Evolutionary conservation across 1,140 invertebrate genomes (phyloP).

Genomic region (Chymomyza costata): DNA sequence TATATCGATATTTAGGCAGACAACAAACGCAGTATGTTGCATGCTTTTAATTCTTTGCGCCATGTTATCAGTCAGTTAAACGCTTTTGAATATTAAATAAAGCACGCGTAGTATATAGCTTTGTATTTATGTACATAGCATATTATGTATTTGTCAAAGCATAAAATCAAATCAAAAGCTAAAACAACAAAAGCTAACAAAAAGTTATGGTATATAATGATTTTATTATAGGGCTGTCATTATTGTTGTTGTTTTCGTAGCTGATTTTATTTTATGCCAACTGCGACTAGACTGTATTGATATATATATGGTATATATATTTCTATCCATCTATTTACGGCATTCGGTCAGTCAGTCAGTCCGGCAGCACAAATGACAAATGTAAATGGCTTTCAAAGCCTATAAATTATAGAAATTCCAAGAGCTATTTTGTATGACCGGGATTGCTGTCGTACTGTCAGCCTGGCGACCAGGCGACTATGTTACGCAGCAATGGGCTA

Average conservation of each 20-base stretch:
- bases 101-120: too few relatives aligned
- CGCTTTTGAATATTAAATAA: too few relatives aligned
- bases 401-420: constrained; percentile 61
- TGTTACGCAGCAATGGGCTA: constrained; percentile 6
- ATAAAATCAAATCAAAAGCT: too few relatives aligned
- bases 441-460: constrained; percentile 57
- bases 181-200: too few relatives aligned
- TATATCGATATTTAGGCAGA: too few relatives aligned
- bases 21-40: too few relatives aligned
- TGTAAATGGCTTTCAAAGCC: constrained; percentile 61
- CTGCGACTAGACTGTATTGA: constrained; percentile 25
- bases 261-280: constrained; percentile 15
- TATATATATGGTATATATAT: constrained; percentile 1
- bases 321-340: constrained; percentile 16
- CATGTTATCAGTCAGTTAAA: too few relatives aligned
- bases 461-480: too few relatives aligned
- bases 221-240: constrained; percentile 43
- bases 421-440: constrained; percentile 48
- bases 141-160: too few relatives aligned
- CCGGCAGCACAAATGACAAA: constrained; percentile 49
- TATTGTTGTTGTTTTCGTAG: neutral
- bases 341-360: constrained; percentile 22
- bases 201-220: constrained; percentile 56
- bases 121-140: too few relatives aligned
- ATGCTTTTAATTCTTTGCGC: too few relatives aligned